Conservation (phyloP, 2,113 vertebrate species). For the Bos taurus region DNA sequence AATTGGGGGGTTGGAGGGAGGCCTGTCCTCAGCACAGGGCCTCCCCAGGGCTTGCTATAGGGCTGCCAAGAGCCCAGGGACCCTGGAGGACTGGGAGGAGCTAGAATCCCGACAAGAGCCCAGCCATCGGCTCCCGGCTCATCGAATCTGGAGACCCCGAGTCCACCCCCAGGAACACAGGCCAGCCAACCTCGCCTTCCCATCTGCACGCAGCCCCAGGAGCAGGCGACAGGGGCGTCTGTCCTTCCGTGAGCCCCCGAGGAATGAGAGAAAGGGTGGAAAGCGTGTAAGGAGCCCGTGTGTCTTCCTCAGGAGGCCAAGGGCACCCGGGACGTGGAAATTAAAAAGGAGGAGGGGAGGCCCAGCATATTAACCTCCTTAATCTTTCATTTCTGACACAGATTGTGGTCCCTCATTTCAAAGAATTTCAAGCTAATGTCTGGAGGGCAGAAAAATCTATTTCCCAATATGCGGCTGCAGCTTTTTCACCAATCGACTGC, state of each 20-base stretch:
- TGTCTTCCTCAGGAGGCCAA: slow-evolving; percentile 59
- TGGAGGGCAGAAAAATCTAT: slow-evolving; percentile 93
- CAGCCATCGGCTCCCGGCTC: accelerated
- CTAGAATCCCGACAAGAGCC: accelerated
- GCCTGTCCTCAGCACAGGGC: accelerated
- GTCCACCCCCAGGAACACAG: not conserved
- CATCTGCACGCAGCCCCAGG: not conserved
- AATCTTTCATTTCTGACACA: slow-evolving; percentile 86
- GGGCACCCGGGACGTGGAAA: slow-evolving; percentile 72
- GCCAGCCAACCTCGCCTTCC: not conserved
- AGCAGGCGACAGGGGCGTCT: accelerated
- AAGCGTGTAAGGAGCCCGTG: not conserved
- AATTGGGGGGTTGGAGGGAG: accelerated
- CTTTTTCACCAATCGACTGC: slow-evolving; percentile 89
- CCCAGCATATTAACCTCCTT: slow-evolving; percentile 80
- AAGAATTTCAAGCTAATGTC: slow-evolving; percentile 90
- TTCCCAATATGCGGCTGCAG: slow-evolving; percentile 89
- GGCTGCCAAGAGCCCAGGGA: not conserved
- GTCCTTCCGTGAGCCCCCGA: not conserved
- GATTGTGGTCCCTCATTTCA: slow-evolving; percentile 85
- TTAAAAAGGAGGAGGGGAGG: slow-evolving; percentile 75
- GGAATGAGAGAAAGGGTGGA: not conserved
- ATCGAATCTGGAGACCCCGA: not conserved
- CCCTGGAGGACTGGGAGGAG: not conserved
- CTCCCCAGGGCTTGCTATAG: not conserved